Base-by-base conservation (phyloP, 2,113 vertebrate species). In the Pachycephala philippinensis region DNA sequence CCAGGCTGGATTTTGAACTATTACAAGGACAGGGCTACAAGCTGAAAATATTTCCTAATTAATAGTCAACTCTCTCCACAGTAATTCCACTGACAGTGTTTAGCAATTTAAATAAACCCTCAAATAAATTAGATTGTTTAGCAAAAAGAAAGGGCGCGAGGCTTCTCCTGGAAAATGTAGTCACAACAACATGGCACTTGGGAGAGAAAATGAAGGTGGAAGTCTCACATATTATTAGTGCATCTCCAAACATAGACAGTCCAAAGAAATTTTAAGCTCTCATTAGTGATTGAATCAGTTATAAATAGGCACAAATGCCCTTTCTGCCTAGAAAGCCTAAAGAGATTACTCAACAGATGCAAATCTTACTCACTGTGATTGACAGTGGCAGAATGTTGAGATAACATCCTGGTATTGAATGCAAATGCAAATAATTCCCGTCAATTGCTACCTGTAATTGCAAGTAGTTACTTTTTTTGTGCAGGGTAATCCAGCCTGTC, bases 261-360 rank as follows among this genome's bases (percentile, higher is more conserved):
- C 65, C 65, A 87, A 88, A 83, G 54, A 71, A 65, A 89, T 86
- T 79, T 94, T 92, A 90, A 94, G 37, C 80, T 85, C 63, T 89
- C 63, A 28, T 93, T 91, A 94, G 88, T 78, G 78, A 88, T 8
- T 61, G 60, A 94, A 84, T 96, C 52, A 39, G 65, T 87, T 94
- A 96, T 77, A 93, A 95, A 95, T 86, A 91, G 95, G 57, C 39
- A 89, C 75, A 84, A 93, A 69, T 79, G 24, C 24, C 42, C 54
- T 89, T 72, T 95, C 83, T 91, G 82, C 65, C 15, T 56, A 49
- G 79, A 87, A 95, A 83, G 53, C 66, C 82, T 77, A 27, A 24
- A 93, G 59, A 65, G 74, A 70, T 95, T 93, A 75, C 54, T 60
- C 45, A 35, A 87, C 57, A 87, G 53, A 92, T 88, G 75, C 78